These are phyloP conservation scores for Triplophysa dalaica DNA, from an alignment of 2,113 vertebrate species.

Conservation along the genomic window DNA sequence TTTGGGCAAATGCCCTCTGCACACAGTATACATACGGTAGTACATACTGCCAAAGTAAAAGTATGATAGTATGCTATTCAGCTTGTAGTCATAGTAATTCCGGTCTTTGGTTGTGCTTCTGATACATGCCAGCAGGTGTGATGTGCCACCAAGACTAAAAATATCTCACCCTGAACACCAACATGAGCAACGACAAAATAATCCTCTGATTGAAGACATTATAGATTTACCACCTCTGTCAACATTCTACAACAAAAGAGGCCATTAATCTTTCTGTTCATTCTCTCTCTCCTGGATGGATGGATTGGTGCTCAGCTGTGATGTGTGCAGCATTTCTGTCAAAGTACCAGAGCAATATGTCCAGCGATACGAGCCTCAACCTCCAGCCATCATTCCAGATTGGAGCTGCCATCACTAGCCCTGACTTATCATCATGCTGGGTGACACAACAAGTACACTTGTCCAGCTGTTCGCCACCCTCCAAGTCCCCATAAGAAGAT, in stretches of 20 bases:
- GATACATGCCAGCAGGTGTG: constrained; percentile 32
- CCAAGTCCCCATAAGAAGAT: background rate
- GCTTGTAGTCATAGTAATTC: background rate
- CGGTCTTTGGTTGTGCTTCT: constrained; percentile 5
- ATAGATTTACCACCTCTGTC: constrained; percentile 18
- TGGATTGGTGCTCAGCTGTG: constrained; percentile 32
- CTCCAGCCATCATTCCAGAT: constrained; percentile 23
- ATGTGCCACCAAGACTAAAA: constrained; percentile 30
- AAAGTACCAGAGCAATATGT: constrained; percentile 32
- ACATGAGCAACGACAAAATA: constrained; percentile 1
- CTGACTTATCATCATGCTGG: constrained; percentile 28
- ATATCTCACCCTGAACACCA: constrained; percentile 41
- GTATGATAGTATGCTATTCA: background rate
- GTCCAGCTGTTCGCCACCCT: background rate
- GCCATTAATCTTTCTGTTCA: constrained; percentile 4
- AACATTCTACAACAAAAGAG: constrained; percentile 7
- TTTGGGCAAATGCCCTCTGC: background rate
- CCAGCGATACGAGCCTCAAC: constrained; percentile 5
- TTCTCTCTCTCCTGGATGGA: background rate
- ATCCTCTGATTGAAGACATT: constrained; percentile 28
- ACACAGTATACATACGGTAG: no score
- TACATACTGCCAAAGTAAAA: background rate
- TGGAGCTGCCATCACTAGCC: constrained; percentile 12
- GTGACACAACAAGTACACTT: constrained; percentile 6
- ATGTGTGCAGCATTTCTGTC: constrained; percentile 25